Base-by-base conservation (phyloP, 2,888 invertebrate species). In the Tenthredo distinguenda region DNA sequence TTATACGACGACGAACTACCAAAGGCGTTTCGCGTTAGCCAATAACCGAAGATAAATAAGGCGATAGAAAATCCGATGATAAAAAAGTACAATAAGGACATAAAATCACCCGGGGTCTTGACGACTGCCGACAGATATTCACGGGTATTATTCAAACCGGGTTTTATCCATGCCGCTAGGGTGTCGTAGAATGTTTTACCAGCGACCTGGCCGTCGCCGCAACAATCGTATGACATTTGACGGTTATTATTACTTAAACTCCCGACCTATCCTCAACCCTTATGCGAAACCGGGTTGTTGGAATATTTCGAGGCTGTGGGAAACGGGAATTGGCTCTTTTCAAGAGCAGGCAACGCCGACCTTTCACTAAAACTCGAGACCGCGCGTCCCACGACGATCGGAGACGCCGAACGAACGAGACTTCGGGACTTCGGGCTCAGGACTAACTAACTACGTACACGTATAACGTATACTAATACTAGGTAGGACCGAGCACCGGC, bases 221-320 rank as follows among this genome's bases (percentile, higher is more conserved):
- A 92, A 71, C 92, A 92, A 71, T 92, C 92, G 89, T 88, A 91
- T 87, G 92, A 91, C 92, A 92, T 92, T 88, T 90, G 87, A 74
- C 58, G 40, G 6, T 10, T n/a, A 77, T 77, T 77, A 7, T 55
- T 31, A 6, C 0, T 40, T 43, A 7, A 62, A 26, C n/a, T n/a
- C 6, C 18, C 18, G 50, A 55, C 55, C 18, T 50, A 18, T 15
- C 7, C 4, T 15, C 0, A 50, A 50, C 4, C 50, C 18, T 15
- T 10, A 9, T 21, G 0, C 2, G 7, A n/a, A 26, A n/a, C 7
- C 4, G 21, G 26, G 2, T 9, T 62, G 2, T 26, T 9, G 21
- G 9, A 26, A 26, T 55, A n/a, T 55, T 55, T 50, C 50, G 50
- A 9, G 37, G 3, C 12, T 47, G 1, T 12, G 47, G 10, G 1